A percentile compares a stretch with the other conserved stretches of the same genome.
Evolutionary conservation across 2,888 invertebrate genomes (phyloP).

Genomic region (Ennomos fuscantarius): DNA sequence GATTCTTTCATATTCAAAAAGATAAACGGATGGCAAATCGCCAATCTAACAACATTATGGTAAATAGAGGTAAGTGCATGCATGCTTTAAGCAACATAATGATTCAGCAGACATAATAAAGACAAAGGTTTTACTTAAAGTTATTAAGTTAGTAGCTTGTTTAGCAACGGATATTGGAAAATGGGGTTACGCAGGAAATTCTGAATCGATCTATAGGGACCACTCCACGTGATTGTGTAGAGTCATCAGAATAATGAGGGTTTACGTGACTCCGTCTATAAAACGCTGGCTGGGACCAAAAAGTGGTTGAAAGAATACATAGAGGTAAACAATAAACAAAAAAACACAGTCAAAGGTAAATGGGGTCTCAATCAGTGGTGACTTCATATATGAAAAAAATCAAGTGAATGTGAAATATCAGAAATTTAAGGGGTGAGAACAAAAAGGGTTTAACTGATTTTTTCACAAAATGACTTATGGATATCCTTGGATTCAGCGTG

Average conservation of each 20-base stretch:
- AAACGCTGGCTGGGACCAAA: slow-evolving; percentile 4
- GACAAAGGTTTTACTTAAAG: slow-evolving; percentile 44
- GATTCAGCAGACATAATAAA: slow-evolving; percentile 27
- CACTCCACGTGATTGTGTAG: slow-evolving; percentile 71
- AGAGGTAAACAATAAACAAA: too few relatives aligned
- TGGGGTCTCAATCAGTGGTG: too few relatives aligned
- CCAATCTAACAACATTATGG: slow-evolving; percentile 9
- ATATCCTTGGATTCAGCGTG: too few relatives aligned
- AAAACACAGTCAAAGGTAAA: too few relatives aligned
- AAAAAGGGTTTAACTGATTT: too few relatives aligned
- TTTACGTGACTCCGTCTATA: slow-evolving; percentile 25
- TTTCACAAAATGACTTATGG: too few relatives aligned
- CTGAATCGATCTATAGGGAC: slow-evolving; percentile 61
- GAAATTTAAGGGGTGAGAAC: too few relatives aligned
- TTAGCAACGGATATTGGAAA: slow-evolving; percentile 77
- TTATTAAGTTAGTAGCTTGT: slow-evolving; percentile 41
- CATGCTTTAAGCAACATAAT: slow-evolving; percentile 15
- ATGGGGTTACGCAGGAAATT: slow-evolving; percentile 80
- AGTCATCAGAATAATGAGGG: slow-evolving; percentile 52
- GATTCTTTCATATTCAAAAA: not conserved
- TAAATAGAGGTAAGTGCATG: slow-evolving; percentile 22
- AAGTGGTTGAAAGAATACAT: not conserved
- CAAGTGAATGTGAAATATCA: too few relatives aligned
- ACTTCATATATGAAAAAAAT: too few relatives aligned
- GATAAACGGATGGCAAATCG: slow-evolving; percentile 9